Evolutionary conservation across 2,888 invertebrate species (phyloP).

Genomic region (Scaptomyza flava): DNA sequence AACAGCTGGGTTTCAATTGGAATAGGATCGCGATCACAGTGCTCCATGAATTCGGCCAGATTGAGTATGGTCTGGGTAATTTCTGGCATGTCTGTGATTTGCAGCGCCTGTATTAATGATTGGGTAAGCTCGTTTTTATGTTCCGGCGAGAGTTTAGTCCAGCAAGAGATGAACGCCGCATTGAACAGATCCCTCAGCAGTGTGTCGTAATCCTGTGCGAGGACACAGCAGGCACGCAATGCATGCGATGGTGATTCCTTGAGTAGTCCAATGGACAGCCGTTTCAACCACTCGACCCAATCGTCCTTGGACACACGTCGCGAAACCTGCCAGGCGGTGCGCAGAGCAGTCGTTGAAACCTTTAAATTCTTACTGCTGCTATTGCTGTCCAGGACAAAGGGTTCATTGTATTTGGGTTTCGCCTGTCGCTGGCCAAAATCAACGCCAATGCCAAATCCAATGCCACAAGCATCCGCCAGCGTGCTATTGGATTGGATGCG

Average conservation of each 20-base stretch:
- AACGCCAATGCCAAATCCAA: constrained; percentile 87
- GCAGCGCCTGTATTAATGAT: constrained; percentile 94
- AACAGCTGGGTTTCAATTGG: constrained; percentile 94
- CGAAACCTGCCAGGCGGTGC: constrained; percentile 96
- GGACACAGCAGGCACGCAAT: constrained; percentile 94
- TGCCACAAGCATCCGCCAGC: constrained; percentile 84
- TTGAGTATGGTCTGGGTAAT: constrained; percentile 98
- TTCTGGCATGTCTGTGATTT: constrained; percentile 97
- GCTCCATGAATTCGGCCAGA: constrained; percentile 99
- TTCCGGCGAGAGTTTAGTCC: constrained; percentile 94
- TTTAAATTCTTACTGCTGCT: constrained; percentile 90
- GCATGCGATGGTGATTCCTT: constrained; percentile 98
- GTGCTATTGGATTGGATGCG: constrained; percentile 91
- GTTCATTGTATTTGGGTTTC: constrained; percentile 88
- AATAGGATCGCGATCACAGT: constrained; percentile 97
- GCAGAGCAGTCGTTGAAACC: constrained; percentile 93
- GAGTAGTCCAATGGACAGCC: constrained; percentile 95
- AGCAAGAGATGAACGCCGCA: constrained; percentile 99
- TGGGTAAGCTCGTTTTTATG: constrained; percentile 93
- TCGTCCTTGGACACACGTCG: constrained; percentile 98
- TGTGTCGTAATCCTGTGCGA: constrained; percentile 97
- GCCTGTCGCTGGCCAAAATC: constrained; percentile 88
- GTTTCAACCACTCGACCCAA: constrained; percentile 98
- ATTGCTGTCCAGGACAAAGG: constrained; percentile 85
- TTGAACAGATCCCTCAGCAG: constrained; percentile 98